phyloP scores from a whole-genome alignment of 2,888 invertebrate species.

The Aleiodes testaceus region DNA sequence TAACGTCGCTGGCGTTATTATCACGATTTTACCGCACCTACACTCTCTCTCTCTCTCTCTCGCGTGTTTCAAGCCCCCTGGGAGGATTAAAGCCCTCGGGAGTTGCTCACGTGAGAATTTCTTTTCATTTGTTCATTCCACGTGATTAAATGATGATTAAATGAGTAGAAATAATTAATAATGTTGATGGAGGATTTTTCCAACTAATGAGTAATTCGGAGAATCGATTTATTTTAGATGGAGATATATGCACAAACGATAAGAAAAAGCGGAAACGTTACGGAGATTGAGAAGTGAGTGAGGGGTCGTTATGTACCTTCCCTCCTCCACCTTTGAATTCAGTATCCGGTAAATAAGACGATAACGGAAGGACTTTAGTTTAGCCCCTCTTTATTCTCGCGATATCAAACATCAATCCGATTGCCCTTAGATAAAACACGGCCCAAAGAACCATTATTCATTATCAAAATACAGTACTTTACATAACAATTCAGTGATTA shows the following conservation, averaged over 20 bases:
- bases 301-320: slow-evolving; percentile 33
- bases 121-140: slow-evolving; percentile 3
- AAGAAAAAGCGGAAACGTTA: slow-evolving; percentile 29
- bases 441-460: slow-evolving; percentile 19
- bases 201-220: background rate
- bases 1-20: slow-evolving; percentile 51
- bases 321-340: slow-evolving; percentile 34
- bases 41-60: slow-evolving; percentile 24
- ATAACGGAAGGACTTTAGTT: slow-evolving; percentile 47
- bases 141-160: slow-evolving; percentile 30
- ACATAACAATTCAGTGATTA: slow-evolving; percentile 29
- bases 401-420: slow-evolving; percentile 45
- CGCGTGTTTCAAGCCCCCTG: slow-evolving; percentile 43
- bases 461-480: slow-evolving; percentile 27
- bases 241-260: background rate
- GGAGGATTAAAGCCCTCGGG: slow-evolving; percentile 32
- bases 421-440: slow-evolving; percentile 39
- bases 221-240: too few species aligned
- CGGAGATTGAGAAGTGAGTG: slow-evolving; percentile 28
- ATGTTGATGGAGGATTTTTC: background rate
- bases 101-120: slow-evolving; percentile 44
- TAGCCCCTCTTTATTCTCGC: slow-evolving; percentile 33
- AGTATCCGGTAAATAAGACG: slow-evolving; percentile 47
- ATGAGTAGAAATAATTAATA: slow-evolving; percentile 7
- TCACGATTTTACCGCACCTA: slow-evolving; percentile 47